A percentile compares a stretch with the other conserved stretches of the same genome.
phyloP scores from a whole-genome alignment of 2,113 vertebrate species.

The Chascanopsetta lugubris region DNA sequence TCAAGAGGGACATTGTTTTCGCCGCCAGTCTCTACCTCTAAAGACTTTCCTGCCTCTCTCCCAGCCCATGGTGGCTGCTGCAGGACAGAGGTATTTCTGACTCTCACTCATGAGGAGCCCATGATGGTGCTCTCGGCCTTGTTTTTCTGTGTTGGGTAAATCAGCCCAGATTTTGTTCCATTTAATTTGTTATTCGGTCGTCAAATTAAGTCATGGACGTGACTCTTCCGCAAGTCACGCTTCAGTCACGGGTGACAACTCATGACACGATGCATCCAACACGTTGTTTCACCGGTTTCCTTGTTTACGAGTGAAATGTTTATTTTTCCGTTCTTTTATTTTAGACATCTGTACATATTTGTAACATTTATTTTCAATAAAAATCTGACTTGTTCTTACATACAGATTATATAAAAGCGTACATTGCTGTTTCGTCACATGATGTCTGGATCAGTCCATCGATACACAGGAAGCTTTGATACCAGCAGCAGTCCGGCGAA shows the following conservation, averaged over 20 bases:
- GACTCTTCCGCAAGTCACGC: constrained; percentile 28
- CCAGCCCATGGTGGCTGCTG: background rate
- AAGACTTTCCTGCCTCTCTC: background rate
- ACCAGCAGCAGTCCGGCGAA: constrained; percentile 85
- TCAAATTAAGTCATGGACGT: no score
- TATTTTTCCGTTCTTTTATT: constrained; percentile 58
- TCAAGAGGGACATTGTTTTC: constrained; percentile 98
- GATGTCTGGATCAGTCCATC: constrained; percentile 62
- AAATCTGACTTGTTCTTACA: constrained; percentile 76
- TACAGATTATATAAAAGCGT: constrained; percentile 70
- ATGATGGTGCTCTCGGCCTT: background rate
- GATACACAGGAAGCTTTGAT: constrained; percentile 79
- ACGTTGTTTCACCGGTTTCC: constrained; percentile 6
- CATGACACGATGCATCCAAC: constrained; percentile 9
- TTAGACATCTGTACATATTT: constrained; percentile 87
- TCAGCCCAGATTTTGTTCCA: no score
- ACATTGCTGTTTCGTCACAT: constrained; percentile 42
- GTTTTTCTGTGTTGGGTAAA: background rate
- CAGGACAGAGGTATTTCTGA: background rate
- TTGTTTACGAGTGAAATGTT: constrained; percentile 56
- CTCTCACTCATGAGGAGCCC: background rate
- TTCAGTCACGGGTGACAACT: constrained; percentile 4
- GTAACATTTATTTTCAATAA: constrained; percentile 85
- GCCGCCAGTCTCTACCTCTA: constrained; percentile 97
- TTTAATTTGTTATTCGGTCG: background rate